Percentiles rank a stretch among this genome's conserved stretches.
Evolutionary conservation across 2,113 vertebrate genomes (phyloP).

Genomic region (Cranoglanis bouderius): DNA sequence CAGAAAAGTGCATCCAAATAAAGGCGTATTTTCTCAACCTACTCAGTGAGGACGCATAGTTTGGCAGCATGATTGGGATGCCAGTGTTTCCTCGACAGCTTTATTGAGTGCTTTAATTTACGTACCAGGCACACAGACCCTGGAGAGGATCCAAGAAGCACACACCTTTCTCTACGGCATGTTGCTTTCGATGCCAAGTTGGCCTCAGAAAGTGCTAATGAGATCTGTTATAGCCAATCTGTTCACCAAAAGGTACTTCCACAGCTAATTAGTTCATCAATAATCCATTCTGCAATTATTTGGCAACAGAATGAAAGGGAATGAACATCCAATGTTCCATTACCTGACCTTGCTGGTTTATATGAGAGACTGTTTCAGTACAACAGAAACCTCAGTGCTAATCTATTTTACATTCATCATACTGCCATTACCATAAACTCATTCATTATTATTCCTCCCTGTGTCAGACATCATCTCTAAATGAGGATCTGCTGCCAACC

Average conservation of each 20-base stretch:
- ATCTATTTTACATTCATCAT: constrained; percentile 31
- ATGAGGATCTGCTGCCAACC: constrained; percentile 17
- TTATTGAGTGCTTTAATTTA: constrained; percentile 22
- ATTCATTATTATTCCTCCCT: constrained; percentile 36
- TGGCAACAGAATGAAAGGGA: constrained; percentile 7
- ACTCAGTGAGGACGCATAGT: not conserved
- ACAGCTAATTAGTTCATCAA: constrained; percentile 73
- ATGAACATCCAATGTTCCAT: not conserved
- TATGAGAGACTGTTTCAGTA: not conserved
- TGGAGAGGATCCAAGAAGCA: constrained; percentile 15
- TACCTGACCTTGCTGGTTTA: constrained; percentile 19
- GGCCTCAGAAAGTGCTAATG: constrained; percentile 36
- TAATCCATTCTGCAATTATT: constrained; percentile 57
- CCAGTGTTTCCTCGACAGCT: constrained; percentile 33
- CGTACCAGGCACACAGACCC: not conserved
- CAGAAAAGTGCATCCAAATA: not conserved
- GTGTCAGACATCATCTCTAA: constrained; percentile 22
- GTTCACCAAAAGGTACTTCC: constrained; percentile 46
- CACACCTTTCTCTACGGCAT: not conserved
- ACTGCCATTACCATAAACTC: constrained; percentile 37
- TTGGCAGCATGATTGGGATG: not conserved
- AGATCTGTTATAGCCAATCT: constrained; percentile 15
- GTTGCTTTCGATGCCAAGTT: constrained; percentile 23
- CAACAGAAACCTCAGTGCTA: not conserved
- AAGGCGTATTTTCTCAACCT: not conserved